Evolutionary conservation across 2,797 vertebrate genomes (phyloP), one percentile per base, ranked within the genome.

Genomic region (Limosa lapponica): DNA sequence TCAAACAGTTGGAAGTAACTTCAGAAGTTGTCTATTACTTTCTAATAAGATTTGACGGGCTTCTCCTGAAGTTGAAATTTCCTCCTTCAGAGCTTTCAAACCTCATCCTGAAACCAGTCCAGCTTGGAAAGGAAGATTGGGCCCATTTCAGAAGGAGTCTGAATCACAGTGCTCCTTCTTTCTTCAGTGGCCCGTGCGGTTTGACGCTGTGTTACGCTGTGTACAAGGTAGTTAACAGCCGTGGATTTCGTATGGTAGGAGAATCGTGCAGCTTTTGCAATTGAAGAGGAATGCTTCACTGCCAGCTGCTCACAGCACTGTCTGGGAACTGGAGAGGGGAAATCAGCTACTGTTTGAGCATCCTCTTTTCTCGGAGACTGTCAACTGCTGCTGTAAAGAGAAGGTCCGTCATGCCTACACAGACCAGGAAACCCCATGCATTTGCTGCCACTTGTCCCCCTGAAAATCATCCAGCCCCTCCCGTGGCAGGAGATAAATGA

Each of bases 181-280:
- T 79, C 69, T 67, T 74, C 61, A 49, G 22, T 2, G 0, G 16
- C 12, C 18, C 19, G 2, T 44, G 46, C 0, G 3, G n/a, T 14
- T 58, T 1, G 3, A 59, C 0, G 0, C 19, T 64, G 25, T 14
- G 16, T 18, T 70, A 8, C 5, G 3, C 24, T 7, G 5, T 14
- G 34, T 28, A 25, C 24, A 17, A 3, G 2, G 18, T 1, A 19
- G 10, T 37, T 41, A 32, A 36, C 49, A 59, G 20, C 25, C 4
- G 0, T 28, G 43, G 44, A 20, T 64, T 90, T 71, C 39, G 13
- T 59, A 24, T 25, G 43, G 16, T 1, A 8, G 15, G 52, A 19
- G 5, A 67, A 87, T 30, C 25, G 24, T 28, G 28, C 15, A 61
- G 11, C 11, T 85, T 82, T 28, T 39, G 22, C 34, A 37, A 16